phyloP scores from a whole-genome alignment of 1,140 invertebrate species.

The Panonychus citri region DNA sequence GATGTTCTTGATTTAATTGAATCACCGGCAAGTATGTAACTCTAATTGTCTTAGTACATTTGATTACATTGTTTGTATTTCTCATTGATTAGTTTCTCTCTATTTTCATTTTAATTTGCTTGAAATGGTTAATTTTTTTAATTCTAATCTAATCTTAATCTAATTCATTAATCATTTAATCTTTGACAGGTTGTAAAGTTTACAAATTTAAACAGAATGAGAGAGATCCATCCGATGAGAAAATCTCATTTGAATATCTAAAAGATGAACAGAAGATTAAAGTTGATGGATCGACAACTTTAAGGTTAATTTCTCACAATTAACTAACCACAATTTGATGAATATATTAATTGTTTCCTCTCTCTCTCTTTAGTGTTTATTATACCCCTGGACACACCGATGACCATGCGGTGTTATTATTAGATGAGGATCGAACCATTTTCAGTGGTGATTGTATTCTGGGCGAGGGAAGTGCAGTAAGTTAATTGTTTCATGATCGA shows the following conservation, averaged over 20 bases:
- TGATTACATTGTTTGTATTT: too few species aligned
- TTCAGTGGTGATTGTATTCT: slow-evolving; percentile 89
- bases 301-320: too few species aligned
- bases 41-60: too few species aligned
- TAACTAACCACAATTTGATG: too few species aligned
- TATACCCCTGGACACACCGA: slow-evolving; percentile 86
- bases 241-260: slow-evolving; percentile 31
- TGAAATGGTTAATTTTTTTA: too few species aligned
- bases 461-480: slow-evolving; percentile 73
- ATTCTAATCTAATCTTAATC: too few species aligned
- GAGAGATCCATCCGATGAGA: slow-evolving; percentile 16
- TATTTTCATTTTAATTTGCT: too few species aligned
- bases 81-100: too few species aligned
- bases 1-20: slow-evolving; percentile 30
- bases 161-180: background rate
- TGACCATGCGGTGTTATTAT: slow-evolving; percentile 60
- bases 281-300: slow-evolving; percentile 42
- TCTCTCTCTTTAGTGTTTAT: slow-evolving; percentile 31
- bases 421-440: slow-evolving; percentile 61
- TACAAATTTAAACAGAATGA: slow-evolving; percentile 36
- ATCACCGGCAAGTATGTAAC: background rate
- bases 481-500: slow-evolving; percentile 18
- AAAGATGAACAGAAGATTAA: slow-evolving; percentile 49
- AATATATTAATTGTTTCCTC: too few species aligned
- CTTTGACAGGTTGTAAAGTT: slow-evolving; percentile 28